These are phyloP conservation scores for Tribolium madens DNA, from an alignment of 1,140 invertebrate species.

Conservation along the genomic window DNA sequence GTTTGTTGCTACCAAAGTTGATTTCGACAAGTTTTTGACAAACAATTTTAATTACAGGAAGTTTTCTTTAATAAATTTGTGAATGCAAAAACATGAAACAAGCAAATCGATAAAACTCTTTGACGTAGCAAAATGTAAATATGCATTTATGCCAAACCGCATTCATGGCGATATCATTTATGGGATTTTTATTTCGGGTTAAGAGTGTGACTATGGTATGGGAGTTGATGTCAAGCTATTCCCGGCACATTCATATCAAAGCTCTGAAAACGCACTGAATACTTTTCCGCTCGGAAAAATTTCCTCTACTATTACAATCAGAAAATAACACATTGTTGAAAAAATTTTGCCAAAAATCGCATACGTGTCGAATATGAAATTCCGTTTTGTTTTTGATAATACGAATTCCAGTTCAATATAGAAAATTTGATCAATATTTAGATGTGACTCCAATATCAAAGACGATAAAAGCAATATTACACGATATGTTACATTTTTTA, in stretches of 20 bases:
- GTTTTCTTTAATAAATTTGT: neutral
- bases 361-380: conserved; percentile 41
- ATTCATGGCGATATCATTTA: conserved; percentile 43
- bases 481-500: conserved; percentile 33
- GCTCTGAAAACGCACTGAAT: conserved; percentile 39
- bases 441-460: conserved; percentile 41
- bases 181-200: conserved; percentile 44
- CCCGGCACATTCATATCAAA: conserved; percentile 37
- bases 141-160: conserved; percentile 45
- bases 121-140: conserved; percentile 39
- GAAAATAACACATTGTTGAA: conserved; percentile 43
- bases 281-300: conserved; percentile 45
- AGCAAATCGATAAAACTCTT: conserved; percentile 35
- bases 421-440: conserved; percentile 42
- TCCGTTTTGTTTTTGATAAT: conserved; percentile 37
- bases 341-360: conserved; percentile 29
- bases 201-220: conserved; percentile 35
- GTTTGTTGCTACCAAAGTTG: neutral
- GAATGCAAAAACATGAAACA: neutral
- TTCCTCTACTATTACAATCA: conserved; percentile 38
- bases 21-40: neutral
- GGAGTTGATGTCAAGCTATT: conserved; percentile 39
- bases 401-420: conserved; percentile 43
- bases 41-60: neutral
- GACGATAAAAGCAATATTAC: conserved; percentile 41